These are phyloP conservation scores for Notoglanidium macrostoma DNA, from an alignment of 2,797 vertebrate genomes.

Conservation along the genomic window DNA sequence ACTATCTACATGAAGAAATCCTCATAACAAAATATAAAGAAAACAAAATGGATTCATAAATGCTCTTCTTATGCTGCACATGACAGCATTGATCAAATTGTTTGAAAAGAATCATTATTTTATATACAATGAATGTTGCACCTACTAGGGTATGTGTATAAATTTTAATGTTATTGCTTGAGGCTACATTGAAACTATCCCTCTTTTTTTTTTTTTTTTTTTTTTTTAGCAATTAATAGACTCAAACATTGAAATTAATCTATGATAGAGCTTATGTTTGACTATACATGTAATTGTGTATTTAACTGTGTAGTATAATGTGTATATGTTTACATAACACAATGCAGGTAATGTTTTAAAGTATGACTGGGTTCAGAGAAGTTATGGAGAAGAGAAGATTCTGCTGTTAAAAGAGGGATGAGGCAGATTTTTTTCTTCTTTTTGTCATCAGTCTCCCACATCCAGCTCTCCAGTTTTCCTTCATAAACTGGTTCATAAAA, in stretches of 20 bases:
- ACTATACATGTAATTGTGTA: background rate
- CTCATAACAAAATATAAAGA: background rate
- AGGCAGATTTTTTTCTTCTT: background rate
- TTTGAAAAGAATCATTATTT: background rate
- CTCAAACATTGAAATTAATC: background rate
- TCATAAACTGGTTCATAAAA: constrained; percentile 57
- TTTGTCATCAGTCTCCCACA: constrained; percentile 7
- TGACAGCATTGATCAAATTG: background rate
- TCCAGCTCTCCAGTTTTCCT: constrained; percentile 32
- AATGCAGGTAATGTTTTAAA: background rate
- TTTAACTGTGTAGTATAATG: background rate
- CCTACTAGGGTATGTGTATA: background rate
- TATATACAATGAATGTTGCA: background rate
- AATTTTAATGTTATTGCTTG: background rate
- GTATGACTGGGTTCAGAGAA: background rate
- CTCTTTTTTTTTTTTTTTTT: background rate
- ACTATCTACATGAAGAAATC: background rate
- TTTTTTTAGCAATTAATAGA: background rate
- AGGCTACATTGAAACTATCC: background rate
- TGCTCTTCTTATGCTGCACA: background rate
- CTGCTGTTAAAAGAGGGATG: background rate
- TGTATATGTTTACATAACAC: background rate
- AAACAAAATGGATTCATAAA: constrained; percentile 1
- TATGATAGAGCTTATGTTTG: background rate
- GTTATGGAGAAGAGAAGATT: background rate